Evolutionary conservation across 2,888 invertebrate genomes (phyloP).

Genomic region (Ecliptopera silaceata): DNA sequence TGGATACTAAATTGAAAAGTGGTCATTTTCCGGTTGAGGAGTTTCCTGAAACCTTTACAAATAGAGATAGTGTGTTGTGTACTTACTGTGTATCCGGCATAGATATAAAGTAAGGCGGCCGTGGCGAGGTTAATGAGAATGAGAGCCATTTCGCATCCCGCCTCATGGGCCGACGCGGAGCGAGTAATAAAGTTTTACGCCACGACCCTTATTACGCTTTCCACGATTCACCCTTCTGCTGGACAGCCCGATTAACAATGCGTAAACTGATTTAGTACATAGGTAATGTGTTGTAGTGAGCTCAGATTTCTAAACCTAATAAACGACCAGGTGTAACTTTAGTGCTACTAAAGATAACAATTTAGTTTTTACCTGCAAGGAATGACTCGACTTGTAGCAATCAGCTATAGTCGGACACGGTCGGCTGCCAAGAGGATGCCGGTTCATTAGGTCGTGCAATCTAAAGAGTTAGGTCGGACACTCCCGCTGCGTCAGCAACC

Average conservation of each 20-base stretch:
- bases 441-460: conserved; percentile 74
- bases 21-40: conserved; percentile 32
- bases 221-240: conserved; percentile 57
- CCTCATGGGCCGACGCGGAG: conserved; percentile 59
- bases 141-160: conserved; percentile 68
- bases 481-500: conserved; percentile 71
- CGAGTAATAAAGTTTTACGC: conserved; percentile 74
- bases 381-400: conserved; percentile 52
- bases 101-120: conserved; percentile 60
- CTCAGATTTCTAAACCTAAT: conserved; percentile 31
- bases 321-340: conserved; percentile 38
- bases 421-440: conserved; percentile 58
- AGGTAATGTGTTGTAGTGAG: conserved; percentile 22
- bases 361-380: conserved; percentile 39
- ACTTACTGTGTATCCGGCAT: conserved; percentile 56
- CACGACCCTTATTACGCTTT: conserved; percentile 67
- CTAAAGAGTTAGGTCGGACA: conserved; percentile 68
- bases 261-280: conserved; percentile 68
- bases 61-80: conserved; percentile 47
- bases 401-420: conserved; percentile 47
- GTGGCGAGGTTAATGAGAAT: conserved; percentile 74
- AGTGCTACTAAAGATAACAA: conserved; percentile 19
- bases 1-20: conserved; percentile 20
- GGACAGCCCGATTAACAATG: conserved; percentile 70
- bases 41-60: conserved; percentile 37